Conservation (phyloP, 2,797 vertebrate species). For the Scolopax bukidnonensis region DNA sequence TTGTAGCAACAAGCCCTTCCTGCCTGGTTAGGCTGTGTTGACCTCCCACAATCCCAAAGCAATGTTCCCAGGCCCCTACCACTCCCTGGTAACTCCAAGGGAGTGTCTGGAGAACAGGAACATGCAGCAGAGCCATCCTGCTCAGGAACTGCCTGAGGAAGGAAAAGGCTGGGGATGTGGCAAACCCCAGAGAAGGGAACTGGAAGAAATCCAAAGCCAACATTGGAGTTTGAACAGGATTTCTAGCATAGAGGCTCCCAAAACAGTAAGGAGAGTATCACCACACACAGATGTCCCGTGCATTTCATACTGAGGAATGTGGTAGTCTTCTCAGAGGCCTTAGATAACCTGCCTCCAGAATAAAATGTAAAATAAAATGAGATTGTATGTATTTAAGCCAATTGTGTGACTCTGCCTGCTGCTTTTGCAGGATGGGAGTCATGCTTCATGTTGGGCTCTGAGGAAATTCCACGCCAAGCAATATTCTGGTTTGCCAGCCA, state of each 20-base stretch:
- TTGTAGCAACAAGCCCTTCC: background rate
- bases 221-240: background rate
- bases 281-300: accelerated
- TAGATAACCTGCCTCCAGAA: background rate
- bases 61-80: background rate
- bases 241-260: background rate
- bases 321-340: background rate
- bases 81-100: background rate
- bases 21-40: background rate
- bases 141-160: background rate
- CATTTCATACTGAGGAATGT: background rate
- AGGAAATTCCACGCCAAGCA: background rate
- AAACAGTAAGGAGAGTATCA: background rate
- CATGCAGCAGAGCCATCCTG: background rate
- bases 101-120: background rate
- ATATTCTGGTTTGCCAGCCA: background rate
- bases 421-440: background rate
- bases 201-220: background rate
- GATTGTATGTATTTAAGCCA: background rate
- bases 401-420: background rate
- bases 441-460: background rate
- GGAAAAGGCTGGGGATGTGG: background rate
- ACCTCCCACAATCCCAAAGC: background rate
- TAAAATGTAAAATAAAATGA: background rate
- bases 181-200: background rate